Evolutionary conservation across 2,888 invertebrate species (phyloP), one percentile per base, ranked within the genome.

Genomic region (Philereme vetulata): DNA sequence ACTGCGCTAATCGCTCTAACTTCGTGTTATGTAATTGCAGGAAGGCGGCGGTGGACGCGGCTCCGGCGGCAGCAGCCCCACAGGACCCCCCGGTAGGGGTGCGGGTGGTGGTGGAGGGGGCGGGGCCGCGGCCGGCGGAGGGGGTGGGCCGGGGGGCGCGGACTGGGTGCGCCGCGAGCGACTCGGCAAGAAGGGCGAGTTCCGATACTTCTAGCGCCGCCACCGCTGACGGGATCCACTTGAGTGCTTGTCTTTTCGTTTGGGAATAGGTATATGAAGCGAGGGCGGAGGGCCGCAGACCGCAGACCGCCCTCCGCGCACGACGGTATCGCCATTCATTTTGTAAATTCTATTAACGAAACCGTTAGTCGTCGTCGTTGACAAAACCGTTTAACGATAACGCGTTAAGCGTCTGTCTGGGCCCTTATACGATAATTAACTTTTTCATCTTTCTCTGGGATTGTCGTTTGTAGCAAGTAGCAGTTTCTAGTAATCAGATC

Each of bases 121-220:
- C n/a, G n/a, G n/a, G 87, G n/a, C n/a, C n/a, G n/a, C n/a, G n/a
- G n/a, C n/a, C n/a, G n/a, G n/a, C n/a, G 50, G 78, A 71, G 44
- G 88, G 38, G 81, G 72, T 47, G 77, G 71, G 40, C 80, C 83
- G 46, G 95, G 94, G 54, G 94, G 95, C 54, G 95, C 96, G 10
- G 97, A 97, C 85, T 96, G 97, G 96, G 95, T 97, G 74, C 95
- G 96, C 77, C 96, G 96, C 84, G 97, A 97, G 85, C 94, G 97
- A 72, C 95, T 96, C 83, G 97, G 97, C 93, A 97, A 97, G 94
- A 97, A 97, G 94, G 97, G 97, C 89, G 97, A 97, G 94, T 97
- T 97, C 91, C 95, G 97, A 88, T 98, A 98, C 93, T 97, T 97
- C 93, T 97, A 94, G 94, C 79, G 64, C 59, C 67, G 66, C 64